Evolutionary conservation across 2,888 invertebrate species (phyloP).

Genomic region (Athripsodes cinereus): DNA sequence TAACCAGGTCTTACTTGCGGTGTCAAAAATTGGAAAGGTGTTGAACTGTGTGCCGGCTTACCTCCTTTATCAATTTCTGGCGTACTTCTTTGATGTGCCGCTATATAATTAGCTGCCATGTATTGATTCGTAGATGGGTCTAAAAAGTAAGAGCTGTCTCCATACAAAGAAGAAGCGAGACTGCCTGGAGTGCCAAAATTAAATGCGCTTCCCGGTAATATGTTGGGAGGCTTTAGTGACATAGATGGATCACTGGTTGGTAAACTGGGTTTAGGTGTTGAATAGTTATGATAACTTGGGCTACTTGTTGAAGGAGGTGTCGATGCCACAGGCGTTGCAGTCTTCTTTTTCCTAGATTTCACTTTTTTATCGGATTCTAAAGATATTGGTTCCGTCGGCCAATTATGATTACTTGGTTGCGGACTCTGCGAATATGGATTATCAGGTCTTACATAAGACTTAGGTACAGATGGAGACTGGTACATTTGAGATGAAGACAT

Average conservation of each 20-base stretch:
- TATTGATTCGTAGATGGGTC: constrained; percentile 62
- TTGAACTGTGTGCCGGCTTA: constrained; percentile 47
- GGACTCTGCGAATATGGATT: constrained; percentile 31
- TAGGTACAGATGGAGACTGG: constrained; percentile 36
- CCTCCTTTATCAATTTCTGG: constrained; percentile 42
- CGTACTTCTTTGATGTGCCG: constrained; percentile 41
- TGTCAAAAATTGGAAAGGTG: constrained; percentile 55
- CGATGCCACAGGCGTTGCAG: constrained; percentile 33
- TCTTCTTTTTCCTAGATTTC: constrained; percentile 41
- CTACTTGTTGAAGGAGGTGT: constrained; percentile 24
- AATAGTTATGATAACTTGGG: constrained; percentile 55
- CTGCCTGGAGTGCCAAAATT: constrained; percentile 70
- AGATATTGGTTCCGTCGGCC: constrained; percentile 8
- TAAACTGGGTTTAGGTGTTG: constrained; percentile 42
- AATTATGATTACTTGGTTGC: constrained; percentile 16
- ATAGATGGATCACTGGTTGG: constrained; percentile 33
- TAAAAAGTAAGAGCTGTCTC: constrained; percentile 60
- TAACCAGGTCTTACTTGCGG: constrained; percentile 55
- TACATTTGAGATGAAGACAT: constrained; percentile 36
- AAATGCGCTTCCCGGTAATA: constrained; percentile 78
- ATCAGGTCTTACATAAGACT: constrained; percentile 37
- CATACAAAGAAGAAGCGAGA: constrained; percentile 42
- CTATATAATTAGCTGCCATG: constrained; percentile 50
- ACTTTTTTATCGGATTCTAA: constrained; percentile 35
- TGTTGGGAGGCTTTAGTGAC: constrained; percentile 60